Base-by-base conservation (phyloP, 2,888 invertebrate genomes). In the Timema podura region DNA sequence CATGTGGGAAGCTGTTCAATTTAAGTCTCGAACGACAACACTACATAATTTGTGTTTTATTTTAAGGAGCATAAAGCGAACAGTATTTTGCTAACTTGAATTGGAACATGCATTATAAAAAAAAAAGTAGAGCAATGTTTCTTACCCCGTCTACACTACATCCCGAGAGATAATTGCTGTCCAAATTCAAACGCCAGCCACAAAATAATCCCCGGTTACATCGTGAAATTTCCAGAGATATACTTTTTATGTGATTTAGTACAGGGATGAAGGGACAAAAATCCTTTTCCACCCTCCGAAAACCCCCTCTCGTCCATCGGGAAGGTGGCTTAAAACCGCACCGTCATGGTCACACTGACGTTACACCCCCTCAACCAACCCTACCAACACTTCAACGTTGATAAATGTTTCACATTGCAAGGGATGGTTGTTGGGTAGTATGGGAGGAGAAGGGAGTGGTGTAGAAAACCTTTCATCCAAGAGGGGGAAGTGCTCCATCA, bases 401-500 rank as follows among this genome's bases (percentile, higher is more conserved):
- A 59, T 59, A 59, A 59, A 59, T 59, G 59, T 59, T 59, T 59
- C 16, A 44, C 7, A 59, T 16, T 59, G 44, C 15, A 0, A 51
- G 11, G 49, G 48, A 15, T 9, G 51, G 67, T n/a, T 30, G 51
- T 11, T n/a, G 65, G 11, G 13, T 9, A 44, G 67, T 30, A 65
- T 67, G 7, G 67, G 70, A 54, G 67, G 67, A 54, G 67, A 68
- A 15, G 51, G 46, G 61, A 11, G 9, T 49, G 49, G 10, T 9
- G 11, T 49, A 11, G 49, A 9, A 11, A 49, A 49, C 16, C 59
- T 59, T 59, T 59, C 59, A 59, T 59, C 59, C 44, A 11, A 44
- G 59, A 59, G 44, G 59, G 68, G 59, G 65, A 61, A 68, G 72
- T 71, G 71, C 74, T 74, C 74, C 73, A 74, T 74, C 74, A 74